phyloP scores from a whole-genome alignment of 2,797 vertebrate species.

The Acanthornis magna region DNA sequence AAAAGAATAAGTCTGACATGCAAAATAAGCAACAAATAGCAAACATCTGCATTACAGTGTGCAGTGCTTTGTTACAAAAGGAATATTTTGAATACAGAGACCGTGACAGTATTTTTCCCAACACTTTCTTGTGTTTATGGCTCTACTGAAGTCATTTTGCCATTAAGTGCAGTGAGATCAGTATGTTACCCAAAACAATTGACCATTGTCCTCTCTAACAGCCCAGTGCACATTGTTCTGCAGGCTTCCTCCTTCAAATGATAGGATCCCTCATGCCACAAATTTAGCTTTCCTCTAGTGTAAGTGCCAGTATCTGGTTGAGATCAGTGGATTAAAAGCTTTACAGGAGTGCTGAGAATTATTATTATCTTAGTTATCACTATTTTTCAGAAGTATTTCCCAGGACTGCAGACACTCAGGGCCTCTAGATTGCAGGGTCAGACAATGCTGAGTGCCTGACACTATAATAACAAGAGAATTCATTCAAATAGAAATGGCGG shows the following conservation, averaged over 20 bases:
- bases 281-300: neutral
- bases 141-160: neutral
- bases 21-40: neutral
- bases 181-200: neutral
- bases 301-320: conserved; percentile 23
- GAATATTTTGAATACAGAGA: neutral
- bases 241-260: neutral
- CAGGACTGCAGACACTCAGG: conserved; percentile 4
- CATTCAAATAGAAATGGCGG: conserved; percentile 5
- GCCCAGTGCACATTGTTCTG: neutral
- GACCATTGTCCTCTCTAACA: neutral
- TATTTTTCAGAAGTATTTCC: conserved; percentile 38
- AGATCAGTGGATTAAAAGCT: conserved; percentile 62
- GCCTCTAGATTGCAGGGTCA: conserved; percentile 43
- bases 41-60: neutral
- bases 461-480: neutral
- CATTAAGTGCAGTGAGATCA: neutral
- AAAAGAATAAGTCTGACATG: neutral
- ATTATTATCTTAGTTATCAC: conserved; percentile 62
- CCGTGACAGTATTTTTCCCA: neutral
- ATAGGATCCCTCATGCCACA: neutral
- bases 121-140: neutral
- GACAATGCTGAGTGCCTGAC: conserved; percentile 21
- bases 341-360: conserved; percentile 43
- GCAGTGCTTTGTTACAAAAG: neutral